phyloP scores from a whole-genome alignment of 2,113 vertebrate species.

The Eubucco bourcierii region DNA sequence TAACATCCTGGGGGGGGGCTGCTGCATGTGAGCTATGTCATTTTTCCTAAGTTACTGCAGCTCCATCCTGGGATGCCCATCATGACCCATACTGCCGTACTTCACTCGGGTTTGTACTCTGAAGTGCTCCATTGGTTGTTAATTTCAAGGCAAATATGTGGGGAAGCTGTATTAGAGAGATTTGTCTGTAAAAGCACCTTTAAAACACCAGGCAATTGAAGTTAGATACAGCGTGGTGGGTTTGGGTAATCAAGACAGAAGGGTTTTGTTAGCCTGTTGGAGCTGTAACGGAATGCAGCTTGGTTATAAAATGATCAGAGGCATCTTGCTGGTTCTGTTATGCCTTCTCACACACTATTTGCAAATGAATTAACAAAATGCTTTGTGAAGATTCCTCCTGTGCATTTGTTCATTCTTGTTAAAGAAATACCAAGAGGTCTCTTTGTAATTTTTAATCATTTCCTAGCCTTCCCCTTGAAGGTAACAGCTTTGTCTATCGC shows the following conservation, averaged over 20 bases:
- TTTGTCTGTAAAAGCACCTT: neutral
- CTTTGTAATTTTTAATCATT: neutral
- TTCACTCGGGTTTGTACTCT: neutral
- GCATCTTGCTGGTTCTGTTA: slow-evolving; percentile 3
- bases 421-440: slow-evolving; percentile 17
- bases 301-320: neutral
- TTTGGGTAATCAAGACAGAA: neutral
- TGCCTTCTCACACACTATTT: slow-evolving; percentile 7
- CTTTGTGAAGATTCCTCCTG: neutral
- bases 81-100: rapidly evolving
- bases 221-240: neutral
- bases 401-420: slow-evolving; percentile 46
- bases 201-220: neutral
- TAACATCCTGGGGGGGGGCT: neutral
- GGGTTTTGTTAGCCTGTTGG: neutral
- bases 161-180: neutral
- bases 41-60: neutral
- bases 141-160: neutral
- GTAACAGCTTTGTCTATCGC: neutral
- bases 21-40: rapidly evolving
- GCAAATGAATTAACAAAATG: neutral
- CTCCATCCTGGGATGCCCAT: rapidly evolving
- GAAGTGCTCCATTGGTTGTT: neutral
- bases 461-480: neutral
- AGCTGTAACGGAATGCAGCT: neutral